Conservation (phyloP, 2,888 invertebrate species). For the Andrena haemorrhoa region DNA sequence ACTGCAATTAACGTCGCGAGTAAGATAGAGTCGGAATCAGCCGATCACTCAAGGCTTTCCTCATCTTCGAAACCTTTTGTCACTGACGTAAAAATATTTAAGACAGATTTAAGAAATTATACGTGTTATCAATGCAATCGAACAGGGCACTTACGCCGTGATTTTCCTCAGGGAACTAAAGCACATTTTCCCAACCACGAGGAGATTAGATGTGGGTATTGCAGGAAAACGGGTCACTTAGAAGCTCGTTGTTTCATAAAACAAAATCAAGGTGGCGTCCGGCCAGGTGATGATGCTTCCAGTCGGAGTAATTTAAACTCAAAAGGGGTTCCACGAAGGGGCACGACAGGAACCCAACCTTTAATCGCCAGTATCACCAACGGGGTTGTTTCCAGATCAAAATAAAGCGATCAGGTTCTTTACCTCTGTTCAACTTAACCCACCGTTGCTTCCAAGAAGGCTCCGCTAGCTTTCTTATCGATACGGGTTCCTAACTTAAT, state of each 20-base stretch:
- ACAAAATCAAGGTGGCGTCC: neutral
- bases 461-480: neutral
- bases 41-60: too few species aligned
- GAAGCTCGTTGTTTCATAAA: neutral
- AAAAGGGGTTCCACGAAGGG: too few species aligned
- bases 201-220: neutral
- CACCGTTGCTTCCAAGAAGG: neutral
- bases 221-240: neutral
- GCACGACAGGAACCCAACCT: neutral
- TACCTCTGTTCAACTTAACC: neutral
- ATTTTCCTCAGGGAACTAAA: neutral
- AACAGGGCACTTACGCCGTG: neutral
- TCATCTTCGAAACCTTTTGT: too few species aligned
- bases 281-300: neutral
- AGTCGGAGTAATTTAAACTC: neutral
- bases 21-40: too few species aligned
- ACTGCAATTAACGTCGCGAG: too few species aligned
- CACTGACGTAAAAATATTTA: too few species aligned
- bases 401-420: neutral
- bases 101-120: too few species aligned
- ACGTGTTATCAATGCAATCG: too few species aligned
- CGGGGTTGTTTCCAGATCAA: neutral
- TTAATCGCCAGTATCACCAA: slow-evolving; percentile 1
- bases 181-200: neutral
- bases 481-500: too few species aligned